Percentiles rank a stretch among this genome's conserved stretches.
Evolutionary conservation across 2,888 invertebrate genomes (phyloP).

Genomic region (Luperina testacea): DNA sequence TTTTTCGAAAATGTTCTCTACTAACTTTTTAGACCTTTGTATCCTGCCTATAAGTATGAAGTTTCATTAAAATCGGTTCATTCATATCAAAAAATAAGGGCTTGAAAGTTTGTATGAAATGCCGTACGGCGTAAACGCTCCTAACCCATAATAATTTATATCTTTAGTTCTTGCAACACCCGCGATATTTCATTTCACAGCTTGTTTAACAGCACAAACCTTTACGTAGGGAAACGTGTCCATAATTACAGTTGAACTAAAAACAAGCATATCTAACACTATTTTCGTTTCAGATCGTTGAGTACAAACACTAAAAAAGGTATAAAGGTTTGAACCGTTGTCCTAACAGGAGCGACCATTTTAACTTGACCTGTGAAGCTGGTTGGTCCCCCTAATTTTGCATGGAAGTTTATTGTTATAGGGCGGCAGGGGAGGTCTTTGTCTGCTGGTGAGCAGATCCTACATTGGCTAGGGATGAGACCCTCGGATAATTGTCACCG

Average conservation of each 20-base stretch:
- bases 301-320: constrained; percentile 71
- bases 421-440: constrained; percentile 56
- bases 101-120: too few relatives aligned
- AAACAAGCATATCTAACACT: constrained; percentile 51
- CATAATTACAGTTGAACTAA: constrained; percentile 42
- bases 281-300: constrained; percentile 65
- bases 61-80: too few relatives aligned
- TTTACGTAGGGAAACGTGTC: constrained; percentile 8
- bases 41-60: too few relatives aligned
- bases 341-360: constrained; percentile 61
- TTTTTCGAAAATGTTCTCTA: too few relatives aligned
- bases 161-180: background rate
- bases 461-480: constrained; percentile 73
- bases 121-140: too few relatives aligned
- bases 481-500: constrained; percentile 78
- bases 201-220: constrained; percentile 4
- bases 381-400: constrained; percentile 12
- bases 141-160: background rate
- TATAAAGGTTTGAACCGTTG: constrained; percentile 71
- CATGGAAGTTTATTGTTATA: constrained; percentile 31
- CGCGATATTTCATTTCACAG: constrained; percentile 5
- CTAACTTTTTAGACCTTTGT: too few relatives aligned
- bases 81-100: too few relatives aligned
- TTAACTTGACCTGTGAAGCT: constrained; percentile 36
- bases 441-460: constrained; percentile 64